Evolutionary conservation across 2,113 vertebrate species (phyloP), one percentile per base, ranked within the genome.

Genomic region (Cromileptes altivelis): DNA sequence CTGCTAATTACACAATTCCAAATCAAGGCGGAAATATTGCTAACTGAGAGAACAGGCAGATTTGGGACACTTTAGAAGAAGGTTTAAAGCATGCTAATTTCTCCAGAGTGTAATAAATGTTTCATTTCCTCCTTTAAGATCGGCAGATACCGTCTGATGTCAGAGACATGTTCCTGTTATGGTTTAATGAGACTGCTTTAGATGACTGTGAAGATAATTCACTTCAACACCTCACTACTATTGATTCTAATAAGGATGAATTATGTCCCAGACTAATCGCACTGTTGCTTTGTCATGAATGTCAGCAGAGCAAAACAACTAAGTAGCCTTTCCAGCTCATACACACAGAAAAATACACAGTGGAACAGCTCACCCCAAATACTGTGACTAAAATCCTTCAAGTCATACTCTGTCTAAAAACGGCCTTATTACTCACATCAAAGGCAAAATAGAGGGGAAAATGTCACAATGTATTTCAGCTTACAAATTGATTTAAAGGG

Each of bases 151-250:
- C 27, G 70, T 75, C 58, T 80, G 85, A 86, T 91, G 79, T 90
- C 82, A 86, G 87, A 73, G 61, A 83, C 56, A 57, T 1, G 3
- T 49, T 80, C 58, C 77, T 73, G 9, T 75, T 47, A 60, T 9
- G 57, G 73, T 83, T 89, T 90, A 88, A 89, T 83, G 88, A 88
- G 79, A 68, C 85, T 70, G 85, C 83, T 80, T 83, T 50, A 85
- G 82, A 85, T 65, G 81, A 78, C 85, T 61, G 67, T 37, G 70
- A 67, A 60, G 80, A 82, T 85, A 87, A 91, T 87, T 90, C 65
- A 70, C 55, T 81, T 40, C 7, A 85, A 88, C 76, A 62, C 37
- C 75, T 76, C 45, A 37, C 50, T 0, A n/a, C 37, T 86, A 88
- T 85, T 89, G 81, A 92, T 85, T 85, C 33, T 80, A 88, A 90